Conservation (phyloP, 2,797 vertebrate genomes). For the Betta splendens region DNA sequence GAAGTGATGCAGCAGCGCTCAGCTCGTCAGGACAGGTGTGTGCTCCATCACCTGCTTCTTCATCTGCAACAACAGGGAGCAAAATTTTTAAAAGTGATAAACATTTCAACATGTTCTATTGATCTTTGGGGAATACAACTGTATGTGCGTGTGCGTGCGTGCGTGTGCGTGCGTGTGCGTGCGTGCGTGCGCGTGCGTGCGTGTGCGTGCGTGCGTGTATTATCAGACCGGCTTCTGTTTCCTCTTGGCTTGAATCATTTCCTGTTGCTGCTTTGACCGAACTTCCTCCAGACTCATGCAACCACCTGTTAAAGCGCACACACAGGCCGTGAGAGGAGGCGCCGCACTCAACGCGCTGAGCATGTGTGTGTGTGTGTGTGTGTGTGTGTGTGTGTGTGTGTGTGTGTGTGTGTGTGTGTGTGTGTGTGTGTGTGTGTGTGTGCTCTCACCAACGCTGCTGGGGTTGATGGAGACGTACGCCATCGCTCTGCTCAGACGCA, state of each 20-base stretch:
- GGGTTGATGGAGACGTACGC: conserved; percentile 73
- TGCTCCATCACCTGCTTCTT: conserved; percentile 51
- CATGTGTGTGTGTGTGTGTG: too few relatives aligned
- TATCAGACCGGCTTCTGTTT: conserved; percentile 62
- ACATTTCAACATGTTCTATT: too few relatives aligned
- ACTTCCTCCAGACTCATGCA: conserved; percentile 79
- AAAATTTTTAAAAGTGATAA: too few relatives aligned
- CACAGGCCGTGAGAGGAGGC: conserved; percentile 1
- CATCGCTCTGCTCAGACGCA: conserved; percentile 73
- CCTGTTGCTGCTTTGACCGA: conserved; percentile 74
- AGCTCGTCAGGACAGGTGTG: conserved; percentile 38
- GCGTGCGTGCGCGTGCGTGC: too few relatives aligned
- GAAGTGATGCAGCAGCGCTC: conserved; percentile 20
- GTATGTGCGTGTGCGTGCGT: background rate
- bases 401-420: background rate
- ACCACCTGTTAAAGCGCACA: conserved; percentile 62
- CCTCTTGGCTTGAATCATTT: conserved; percentile 70
- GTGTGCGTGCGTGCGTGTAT: too few relatives aligned
- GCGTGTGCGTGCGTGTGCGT: too few relatives aligned
- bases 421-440: background rate
- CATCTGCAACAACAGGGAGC: conserved; percentile 48
- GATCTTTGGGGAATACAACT: too few relatives aligned
- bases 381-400: too few relatives aligned
- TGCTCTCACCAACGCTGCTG: conserved; percentile 74
- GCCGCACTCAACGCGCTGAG: background rate